Conservation (phyloP, 2,888 invertebrate genomes). For the Drosophila tanythrix region DNA sequence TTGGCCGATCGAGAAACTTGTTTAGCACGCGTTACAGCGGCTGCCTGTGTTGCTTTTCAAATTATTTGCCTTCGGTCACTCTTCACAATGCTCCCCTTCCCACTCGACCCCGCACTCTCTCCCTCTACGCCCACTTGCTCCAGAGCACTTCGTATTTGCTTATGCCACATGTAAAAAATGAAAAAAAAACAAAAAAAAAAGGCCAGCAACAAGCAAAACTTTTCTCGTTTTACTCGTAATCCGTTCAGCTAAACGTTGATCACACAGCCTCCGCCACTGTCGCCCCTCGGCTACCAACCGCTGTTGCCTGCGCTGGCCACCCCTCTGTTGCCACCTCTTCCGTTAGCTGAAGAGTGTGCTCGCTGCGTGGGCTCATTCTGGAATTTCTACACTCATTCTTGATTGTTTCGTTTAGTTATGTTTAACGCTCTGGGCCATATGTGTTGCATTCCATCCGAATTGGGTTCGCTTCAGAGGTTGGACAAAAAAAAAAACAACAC, state of each 20-base stretch:
- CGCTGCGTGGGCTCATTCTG: conserved; percentile 82
- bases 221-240: conserved; percentile 57
- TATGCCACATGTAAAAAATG: conserved; percentile 63
- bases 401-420: conserved; percentile 80
- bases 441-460: conserved; percentile 80
- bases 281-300: neutral
- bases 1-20: conserved; percentile 73
- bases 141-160: conserved; percentile 61
- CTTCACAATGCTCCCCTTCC: conserved; percentile 7
- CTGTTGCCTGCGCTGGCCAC: neutral
- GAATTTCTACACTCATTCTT: conserved; percentile 82
- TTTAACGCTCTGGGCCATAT: conserved; percentile 81
- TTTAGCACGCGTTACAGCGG: conserved; percentile 83
- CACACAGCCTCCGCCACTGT: conserved; percentile 28
- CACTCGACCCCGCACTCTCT: neutral
- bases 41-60: conserved; percentile 81
- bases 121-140: conserved; percentile 12
- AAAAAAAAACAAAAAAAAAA: neutral
- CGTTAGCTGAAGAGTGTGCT: conserved; percentile 1
- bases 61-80: conserved; percentile 76
- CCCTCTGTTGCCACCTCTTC: neutral
- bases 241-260: conserved; percentile 72
- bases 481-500: conserved; percentile 10
- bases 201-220: conserved; percentile 22
- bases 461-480: conserved; percentile 59